Evolutionary conservation across 2,113 vertebrate species (phyloP).

Genomic region (Coptodon bakossiorum): DNA sequence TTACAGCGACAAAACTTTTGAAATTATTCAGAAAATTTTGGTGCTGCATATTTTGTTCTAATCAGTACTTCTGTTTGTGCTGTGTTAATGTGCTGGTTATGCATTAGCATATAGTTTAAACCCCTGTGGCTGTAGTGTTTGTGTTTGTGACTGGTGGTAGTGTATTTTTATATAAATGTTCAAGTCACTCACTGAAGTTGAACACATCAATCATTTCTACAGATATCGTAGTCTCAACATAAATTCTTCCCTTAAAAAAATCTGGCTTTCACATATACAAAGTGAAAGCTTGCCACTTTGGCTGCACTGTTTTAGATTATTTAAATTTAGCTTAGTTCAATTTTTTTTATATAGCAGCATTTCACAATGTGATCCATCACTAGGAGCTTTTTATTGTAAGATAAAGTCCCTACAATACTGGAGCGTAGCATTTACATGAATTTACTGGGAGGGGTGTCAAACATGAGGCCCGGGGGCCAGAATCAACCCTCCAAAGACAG

Average conservation of each 20-base stretch:
- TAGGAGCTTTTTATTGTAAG: background rate
- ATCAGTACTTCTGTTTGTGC: background rate
- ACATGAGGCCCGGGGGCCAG: background rate
- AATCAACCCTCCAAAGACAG: background rate
- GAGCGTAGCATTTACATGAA: background rate
- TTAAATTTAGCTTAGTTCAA: background rate
- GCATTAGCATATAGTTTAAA: constrained; percentile 7
- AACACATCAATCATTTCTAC: background rate
- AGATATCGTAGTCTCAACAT: background rate
- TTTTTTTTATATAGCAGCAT: background rate
- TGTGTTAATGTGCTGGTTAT: background rate
- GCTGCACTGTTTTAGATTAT: background rate
- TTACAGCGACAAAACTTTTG: background rate
- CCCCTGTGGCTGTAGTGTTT: constrained; percentile 1
- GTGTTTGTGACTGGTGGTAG: background rate
- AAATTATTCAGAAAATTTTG: background rate
- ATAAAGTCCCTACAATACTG: background rate
- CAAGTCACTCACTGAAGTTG: background rate
- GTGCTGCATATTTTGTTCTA: background rate
- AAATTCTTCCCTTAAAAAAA: background rate
- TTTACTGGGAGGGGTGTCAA: background rate
- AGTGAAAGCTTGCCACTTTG: background rate
- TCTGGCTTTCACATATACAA: background rate
- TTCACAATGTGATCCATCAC: background rate
- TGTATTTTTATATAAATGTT: background rate